Percentiles rank a stretch among this genome's conserved stretches.
phyloP scores from a whole-genome alignment of 2,888 invertebrate genomes.

The Cheilosia vulpina region DNA sequence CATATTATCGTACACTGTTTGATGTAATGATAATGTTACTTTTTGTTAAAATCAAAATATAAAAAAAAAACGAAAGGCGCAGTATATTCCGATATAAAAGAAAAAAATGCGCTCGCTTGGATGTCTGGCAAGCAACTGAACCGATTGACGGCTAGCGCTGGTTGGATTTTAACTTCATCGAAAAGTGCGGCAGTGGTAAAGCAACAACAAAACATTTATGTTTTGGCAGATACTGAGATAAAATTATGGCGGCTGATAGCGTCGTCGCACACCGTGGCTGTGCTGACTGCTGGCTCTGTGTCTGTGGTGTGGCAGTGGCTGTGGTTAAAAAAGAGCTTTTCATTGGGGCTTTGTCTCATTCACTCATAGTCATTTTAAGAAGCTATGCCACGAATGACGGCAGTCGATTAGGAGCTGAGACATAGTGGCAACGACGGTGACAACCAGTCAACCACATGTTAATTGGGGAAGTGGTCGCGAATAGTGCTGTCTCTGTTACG shows the following conservation, averaged over 20 bases:
- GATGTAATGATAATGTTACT: slow-evolving; percentile 35
- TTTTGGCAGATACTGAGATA: slow-evolving; percentile 14
- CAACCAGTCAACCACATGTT: slow-evolving; percentile 73
- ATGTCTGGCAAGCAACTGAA: slow-evolving; percentile 73
- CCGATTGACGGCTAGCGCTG: slow-evolving; percentile 61
- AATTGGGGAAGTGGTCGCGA: slow-evolving; percentile 55
- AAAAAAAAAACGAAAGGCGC: slow-evolving; percentile 65
- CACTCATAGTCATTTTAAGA: slow-evolving; percentile 13
- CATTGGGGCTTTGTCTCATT: slow-evolving; percentile 43
- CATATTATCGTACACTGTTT: slow-evolving; percentile 6
- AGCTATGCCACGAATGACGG: slow-evolving; percentile 10
- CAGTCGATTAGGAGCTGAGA: slow-evolving; percentile 49
- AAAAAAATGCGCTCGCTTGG: slow-evolving; percentile 69
- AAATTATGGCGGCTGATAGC: slow-evolving; percentile 16
- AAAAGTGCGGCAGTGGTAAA: slow-evolving; percentile 58
- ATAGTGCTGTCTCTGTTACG: slow-evolving; percentile 38
- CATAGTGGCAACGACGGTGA: slow-evolving; percentile 69
- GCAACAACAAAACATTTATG: slow-evolving; percentile 21
- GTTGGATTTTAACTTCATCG: slow-evolving; percentile 63
- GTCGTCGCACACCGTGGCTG: slow-evolving; percentile 15
- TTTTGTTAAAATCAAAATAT: slow-evolving; percentile 50
- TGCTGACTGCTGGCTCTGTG: slow-evolving; percentile 4
- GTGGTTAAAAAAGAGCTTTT: slow-evolving; percentile 45
- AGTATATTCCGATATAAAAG: slow-evolving; percentile 55
- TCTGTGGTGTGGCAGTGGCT: slow-evolving; percentile 56